Evolutionary conservation across 2,888 invertebrate species (phyloP).

Genomic region (Drosophila niveifrons): DNA sequence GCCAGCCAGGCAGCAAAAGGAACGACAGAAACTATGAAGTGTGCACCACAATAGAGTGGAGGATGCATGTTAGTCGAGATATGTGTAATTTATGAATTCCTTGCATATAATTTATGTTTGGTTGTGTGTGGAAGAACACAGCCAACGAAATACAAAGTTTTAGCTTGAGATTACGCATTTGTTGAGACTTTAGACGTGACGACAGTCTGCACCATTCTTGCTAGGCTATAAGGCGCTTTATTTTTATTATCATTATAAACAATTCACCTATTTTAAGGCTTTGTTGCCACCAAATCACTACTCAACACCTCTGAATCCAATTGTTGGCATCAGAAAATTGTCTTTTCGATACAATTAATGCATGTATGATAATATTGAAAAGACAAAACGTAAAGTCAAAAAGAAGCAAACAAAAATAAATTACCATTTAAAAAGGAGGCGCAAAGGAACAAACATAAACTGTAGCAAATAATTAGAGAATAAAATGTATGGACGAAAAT

Average conservation of each 20-base stretch:
- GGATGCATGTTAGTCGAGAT: conserved; percentile 33
- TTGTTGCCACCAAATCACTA: conserved; percentile 14
- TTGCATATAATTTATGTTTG: conserved; percentile 49
- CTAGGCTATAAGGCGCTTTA: conserved; percentile 48
- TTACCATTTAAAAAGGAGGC: conserved; percentile 18
- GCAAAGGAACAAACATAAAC: conserved; percentile 55
- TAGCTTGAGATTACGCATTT: conserved; percentile 69
- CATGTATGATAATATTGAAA: conserved; percentile 4
- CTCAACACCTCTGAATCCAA: conserved; percentile 9
- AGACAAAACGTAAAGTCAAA: background rate
- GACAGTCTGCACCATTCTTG: conserved; percentile 46
- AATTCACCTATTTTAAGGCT: conserved; percentile 41
- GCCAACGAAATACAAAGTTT: conserved; percentile 35
- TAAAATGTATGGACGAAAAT: conserved; percentile 63
- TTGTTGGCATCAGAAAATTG: conserved; percentile 11
- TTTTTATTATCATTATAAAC: conserved; percentile 31
- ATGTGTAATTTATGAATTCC: conserved; percentile 64
- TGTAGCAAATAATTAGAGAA: conserved; percentile 71
- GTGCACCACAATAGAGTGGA: conserved; percentile 18
- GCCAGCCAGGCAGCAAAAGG: conserved; percentile 8
- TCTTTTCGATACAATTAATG: conserved; percentile 18
- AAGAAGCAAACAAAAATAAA: background rate
- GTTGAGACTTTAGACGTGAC: conserved; percentile 44
- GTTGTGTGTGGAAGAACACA: conserved; percentile 15
- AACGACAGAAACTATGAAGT: conserved; percentile 13